These are phyloP conservation scores for Champsocephalus esox DNA, from an alignment of 2,797 vertebrate genomes.

Conservation along the genomic window DNA sequence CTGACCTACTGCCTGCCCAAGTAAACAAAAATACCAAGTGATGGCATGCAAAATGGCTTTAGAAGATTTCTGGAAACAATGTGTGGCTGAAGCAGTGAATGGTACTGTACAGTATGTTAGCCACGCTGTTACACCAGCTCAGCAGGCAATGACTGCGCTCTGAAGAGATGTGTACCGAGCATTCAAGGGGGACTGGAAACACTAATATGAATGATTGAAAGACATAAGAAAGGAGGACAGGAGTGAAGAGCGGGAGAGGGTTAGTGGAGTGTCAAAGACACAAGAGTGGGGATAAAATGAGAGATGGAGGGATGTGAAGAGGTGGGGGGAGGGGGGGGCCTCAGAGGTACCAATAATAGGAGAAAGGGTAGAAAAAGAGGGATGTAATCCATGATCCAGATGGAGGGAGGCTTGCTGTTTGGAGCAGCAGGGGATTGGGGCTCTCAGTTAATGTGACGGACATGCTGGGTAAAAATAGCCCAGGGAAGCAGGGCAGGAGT, in stretches of 20 bases:
- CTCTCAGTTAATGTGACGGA: slow-evolving; percentile 79
- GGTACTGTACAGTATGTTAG: slow-evolving; percentile 30
- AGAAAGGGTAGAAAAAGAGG: slow-evolving; percentile 50
- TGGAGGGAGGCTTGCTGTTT: slow-evolving; percentile 73
- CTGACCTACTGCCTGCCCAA: too few relatives aligned
- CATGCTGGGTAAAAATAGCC: slow-evolving; percentile 85
- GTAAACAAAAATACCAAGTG: too few relatives aligned
- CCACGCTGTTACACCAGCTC: slow-evolving; percentile 55
- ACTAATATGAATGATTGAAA: slow-evolving; percentile 79
- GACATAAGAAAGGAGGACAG: slow-evolving; percentile 49
- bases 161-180: slow-evolving; percentile 56
- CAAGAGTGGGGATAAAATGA: slow-evolving; percentile 48
- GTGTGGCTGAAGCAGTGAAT: slow-evolving; percentile 26
- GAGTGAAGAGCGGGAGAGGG: slow-evolving; percentile 24
- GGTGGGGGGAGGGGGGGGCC: not conserved
- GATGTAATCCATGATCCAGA: slow-evolving; percentile 80
- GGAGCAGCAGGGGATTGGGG: slow-evolving; percentile 78
- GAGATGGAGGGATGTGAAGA: slow-evolving; percentile 24
- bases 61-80: too few relatives aligned
- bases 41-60: too few relatives aligned
- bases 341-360: slow-evolving; percentile 44
- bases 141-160: slow-evolving; percentile 51
- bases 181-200: slow-evolving; percentile 49
- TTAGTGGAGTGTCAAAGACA: slow-evolving; percentile 53
- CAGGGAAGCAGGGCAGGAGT: slow-evolving; percentile 80